A percentile compares a stretch with the other conserved stretches of the same genome.
Evolutionary conservation across 2,888 invertebrate genomes (phyloP).

Genomic region (Habrosyne pyritoides): DNA sequence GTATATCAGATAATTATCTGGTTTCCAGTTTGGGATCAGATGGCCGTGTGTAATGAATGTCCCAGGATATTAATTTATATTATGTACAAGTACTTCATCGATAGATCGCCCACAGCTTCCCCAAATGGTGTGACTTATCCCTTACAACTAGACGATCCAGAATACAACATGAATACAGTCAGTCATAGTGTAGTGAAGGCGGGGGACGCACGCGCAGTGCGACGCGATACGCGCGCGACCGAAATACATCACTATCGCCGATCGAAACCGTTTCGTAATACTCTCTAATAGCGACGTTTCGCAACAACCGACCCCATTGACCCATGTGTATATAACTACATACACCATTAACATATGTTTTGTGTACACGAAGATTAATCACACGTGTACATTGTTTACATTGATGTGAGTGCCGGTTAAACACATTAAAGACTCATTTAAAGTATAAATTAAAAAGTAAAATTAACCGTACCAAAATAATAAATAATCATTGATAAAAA

Average conservation of each 20-base stretch:
- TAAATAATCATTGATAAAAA: too few relatives aligned
- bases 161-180: conserved; percentile 27
- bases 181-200: conserved; percentile 45
- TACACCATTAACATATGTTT: conserved; percentile 30
- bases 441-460: background rate
- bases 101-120: background rate
- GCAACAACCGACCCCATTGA: conserved; percentile 44
- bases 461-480: background rate
- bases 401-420: background rate
- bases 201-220: conserved; percentile 47
- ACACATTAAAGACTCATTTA: background rate
- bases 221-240: conserved; percentile 9
- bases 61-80: too few relatives aligned
- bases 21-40: too few relatives aligned
- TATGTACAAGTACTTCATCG: background rate
- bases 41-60: too few relatives aligned
- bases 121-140: background rate
- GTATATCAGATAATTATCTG: too few relatives aligned
- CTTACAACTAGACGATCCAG: conserved; percentile 16
- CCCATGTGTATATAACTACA: conserved; percentile 46
- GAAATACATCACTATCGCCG: conserved; percentile 33
- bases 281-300: conserved; percentile 34
- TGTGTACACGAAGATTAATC: background rate
- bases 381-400: background rate
- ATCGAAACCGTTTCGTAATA: conserved; percentile 62